Evolutionary conservation across 53 echinoderm and acorn worm genomes (phyloP), one percentile per base, ranked within the genome.

Genomic region (Luidia sarsii): DNA sequence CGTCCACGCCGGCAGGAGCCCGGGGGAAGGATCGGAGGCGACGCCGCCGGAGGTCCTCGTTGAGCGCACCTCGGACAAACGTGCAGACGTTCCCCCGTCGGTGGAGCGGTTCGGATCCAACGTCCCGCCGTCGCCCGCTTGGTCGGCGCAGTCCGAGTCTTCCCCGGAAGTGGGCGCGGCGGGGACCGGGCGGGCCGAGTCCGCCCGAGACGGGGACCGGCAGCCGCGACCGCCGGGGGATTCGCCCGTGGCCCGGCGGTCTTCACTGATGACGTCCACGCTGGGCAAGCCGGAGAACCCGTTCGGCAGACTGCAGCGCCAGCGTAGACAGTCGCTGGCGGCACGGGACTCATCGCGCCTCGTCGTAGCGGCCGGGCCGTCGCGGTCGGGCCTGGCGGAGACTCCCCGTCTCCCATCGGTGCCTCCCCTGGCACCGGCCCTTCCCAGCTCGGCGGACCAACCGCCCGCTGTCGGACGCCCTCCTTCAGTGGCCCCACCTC

Each of bases 231-330:
- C 62, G 2, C 13, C 65, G 7, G 36, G 24, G 4, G 68, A 68
- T 15, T 2, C 68, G 25, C 11, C 15, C 7, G 2, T 68, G 24
- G 22, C 77, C 24, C 21, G 48, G 33, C 19, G 77, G 77, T 60
- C 61, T 4, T 77, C 77, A 7, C 77, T 59, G 45, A 60, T 77
- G 33, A 77, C 75, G n/a, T 59, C 29, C 43, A 29, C 75, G 6
- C 10, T 61, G n/a, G 77, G 62, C 9, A 59, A 61, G 33, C 77
- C 77, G 6, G n/a, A 43, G 23, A 77, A 77, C 33, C 77, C 77
- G 18, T 77, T 77, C 61, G n/a, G n/a, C n/a, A 39, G 61, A 37
- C 60, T 43, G 48, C 77, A 61, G n/a, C 77, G 77, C 9, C 77
- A 60, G 29, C 59, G 77, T 60, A 43, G 77, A 29, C 43, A 60